Evolutionary conservation across 2,113 vertebrate genomes (phyloP).

Genomic region (Calyptommatus sinebrachiatus): DNA sequence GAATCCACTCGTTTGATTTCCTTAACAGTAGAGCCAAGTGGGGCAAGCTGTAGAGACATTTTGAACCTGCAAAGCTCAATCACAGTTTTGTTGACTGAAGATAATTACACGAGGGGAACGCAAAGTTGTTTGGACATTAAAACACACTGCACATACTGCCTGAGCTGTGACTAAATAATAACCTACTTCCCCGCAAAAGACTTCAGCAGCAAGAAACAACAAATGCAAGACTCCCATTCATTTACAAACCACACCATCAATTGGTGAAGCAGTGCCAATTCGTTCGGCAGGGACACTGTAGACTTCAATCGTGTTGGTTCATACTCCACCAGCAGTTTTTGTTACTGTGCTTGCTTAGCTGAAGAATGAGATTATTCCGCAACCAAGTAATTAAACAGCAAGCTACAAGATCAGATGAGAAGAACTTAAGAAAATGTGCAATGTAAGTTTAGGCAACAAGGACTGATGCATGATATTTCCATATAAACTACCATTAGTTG

Average conservation of each 20-base stretch:
- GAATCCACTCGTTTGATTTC: constrained; percentile 14
- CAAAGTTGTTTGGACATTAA: constrained; percentile 51
- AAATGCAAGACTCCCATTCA: constrained; percentile 20
- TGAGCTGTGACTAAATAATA: constrained; percentile 45
- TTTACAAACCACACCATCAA: not conserved
- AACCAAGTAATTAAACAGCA: constrained; percentile 40
- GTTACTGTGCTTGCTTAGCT: constrained; percentile 48
- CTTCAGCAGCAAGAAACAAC: constrained; percentile 28
- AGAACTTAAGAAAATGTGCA: constrained; percentile 46
- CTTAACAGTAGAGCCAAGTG: constrained; percentile 24
- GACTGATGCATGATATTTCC: constrained; percentile 60
- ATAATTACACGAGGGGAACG: constrained; percentile 44
- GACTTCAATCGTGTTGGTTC: constrained; percentile 44
- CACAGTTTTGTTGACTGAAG: constrained; percentile 38
- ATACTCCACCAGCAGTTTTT: constrained; percentile 41
- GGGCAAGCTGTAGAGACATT: constrained; percentile 40
- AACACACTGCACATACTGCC: constrained; percentile 26
- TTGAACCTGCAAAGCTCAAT: constrained; percentile 48
- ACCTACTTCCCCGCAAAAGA: constrained; percentile 60
- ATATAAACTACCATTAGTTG: constrained; percentile 48
- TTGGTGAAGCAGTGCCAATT: constrained; percentile 44
- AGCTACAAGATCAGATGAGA: constrained; percentile 31
- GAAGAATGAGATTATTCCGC: constrained; percentile 41
- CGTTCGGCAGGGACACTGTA: constrained; percentile 48
- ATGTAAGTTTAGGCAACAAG: constrained; percentile 62